Evolutionary conservation across 1,140 invertebrate species (phyloP), one percentile per base, ranked within the genome.

Genomic region (Caenorhabditis inopinata): DNA sequence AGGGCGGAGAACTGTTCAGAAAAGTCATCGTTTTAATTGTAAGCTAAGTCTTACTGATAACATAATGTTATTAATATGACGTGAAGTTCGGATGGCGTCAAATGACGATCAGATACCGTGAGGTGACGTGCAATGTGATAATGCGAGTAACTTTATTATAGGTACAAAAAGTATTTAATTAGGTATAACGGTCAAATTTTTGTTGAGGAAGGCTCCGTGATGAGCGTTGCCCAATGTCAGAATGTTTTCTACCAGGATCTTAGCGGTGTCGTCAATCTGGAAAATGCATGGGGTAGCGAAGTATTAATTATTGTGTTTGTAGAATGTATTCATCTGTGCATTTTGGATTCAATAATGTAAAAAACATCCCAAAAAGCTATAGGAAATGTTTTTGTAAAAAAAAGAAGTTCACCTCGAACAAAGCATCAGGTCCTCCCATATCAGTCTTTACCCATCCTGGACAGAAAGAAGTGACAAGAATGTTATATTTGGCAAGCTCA

Each of bases 391-490:
- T n/a, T n/a, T n/a, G n/a, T n/a, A n/a, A n/a, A n/a, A n/a, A n/a
- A n/a, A n/a, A n/a, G n/a, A n/a, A n/a, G 14, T 23, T 45, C 25
- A 76, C 74, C 35, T 76, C 75, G 29, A 53, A 51, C 27, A 73
- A 2, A 14, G 79, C 79, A 21, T 48, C 62, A 14, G 42, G 14
- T 58, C 79, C 79, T 76, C 79, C 79, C 79, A 80, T 80, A 35
- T 76, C 79, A 45, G 79, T 80, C 18, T 75, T 42, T 2, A 80
- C 79, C 79, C 79, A 80, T 76, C 79, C 79, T 14, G 79, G 79
- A 35, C 79, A 79, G 77, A 42, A 79, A 14, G 77, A 79, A 16
- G 68, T 68, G 21, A 75, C 23, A 25, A 79, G 35, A 25, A 79
- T 74, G 48, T 79, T 62, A 29, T 74, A 46, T 14, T 74, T 45